These are phyloP conservation scores for Psettodes erumei DNA, from an alignment of 2,113 vertebrate genomes.

Conservation along the genomic window DNA sequence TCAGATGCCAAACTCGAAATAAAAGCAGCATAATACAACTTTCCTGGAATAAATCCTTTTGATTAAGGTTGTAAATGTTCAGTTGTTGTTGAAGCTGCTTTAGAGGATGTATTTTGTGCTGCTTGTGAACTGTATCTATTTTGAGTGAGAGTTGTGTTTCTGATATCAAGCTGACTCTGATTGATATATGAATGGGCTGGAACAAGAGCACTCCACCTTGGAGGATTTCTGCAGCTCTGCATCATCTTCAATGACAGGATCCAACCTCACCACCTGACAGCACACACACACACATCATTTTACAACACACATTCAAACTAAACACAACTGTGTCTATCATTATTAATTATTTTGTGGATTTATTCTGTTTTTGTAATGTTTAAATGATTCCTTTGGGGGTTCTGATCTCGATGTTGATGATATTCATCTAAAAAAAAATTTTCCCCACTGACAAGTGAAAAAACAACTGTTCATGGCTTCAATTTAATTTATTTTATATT, in stretches of 20 bases:
- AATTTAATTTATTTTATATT: too few relatives aligned
- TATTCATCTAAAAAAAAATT: too few relatives aligned
- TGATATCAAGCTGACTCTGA: not conserved
- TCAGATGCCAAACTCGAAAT: not conserved
- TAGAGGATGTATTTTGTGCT: too few relatives aligned
- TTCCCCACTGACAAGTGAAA: too few relatives aligned
- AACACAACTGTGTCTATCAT: too few relatives aligned
- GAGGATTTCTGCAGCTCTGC: conserved; percentile 93
- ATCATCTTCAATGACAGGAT: conserved; percentile 90
- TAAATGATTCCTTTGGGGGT: too few relatives aligned
- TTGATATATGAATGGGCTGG: not conserved
- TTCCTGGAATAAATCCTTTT: not conserved
- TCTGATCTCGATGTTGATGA: too few relatives aligned
- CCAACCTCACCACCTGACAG: conserved; percentile 88
- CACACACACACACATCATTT: not conserved
- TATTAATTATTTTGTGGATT: too few relatives aligned
- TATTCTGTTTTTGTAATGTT: too few relatives aligned
- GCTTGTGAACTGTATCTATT: not conserved
- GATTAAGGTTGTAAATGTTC: not conserved
- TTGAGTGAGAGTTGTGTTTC: not conserved
- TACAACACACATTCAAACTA: too few relatives aligned
- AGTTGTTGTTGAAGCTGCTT: too few relatives aligned
- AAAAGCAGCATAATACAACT: not conserved
- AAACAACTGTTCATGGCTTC: too few relatives aligned
- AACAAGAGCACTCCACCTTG: conserved; percentile 83